Conservation (phyloP, 2,888 invertebrate genomes). For the Amaurobius ferox region DNA sequence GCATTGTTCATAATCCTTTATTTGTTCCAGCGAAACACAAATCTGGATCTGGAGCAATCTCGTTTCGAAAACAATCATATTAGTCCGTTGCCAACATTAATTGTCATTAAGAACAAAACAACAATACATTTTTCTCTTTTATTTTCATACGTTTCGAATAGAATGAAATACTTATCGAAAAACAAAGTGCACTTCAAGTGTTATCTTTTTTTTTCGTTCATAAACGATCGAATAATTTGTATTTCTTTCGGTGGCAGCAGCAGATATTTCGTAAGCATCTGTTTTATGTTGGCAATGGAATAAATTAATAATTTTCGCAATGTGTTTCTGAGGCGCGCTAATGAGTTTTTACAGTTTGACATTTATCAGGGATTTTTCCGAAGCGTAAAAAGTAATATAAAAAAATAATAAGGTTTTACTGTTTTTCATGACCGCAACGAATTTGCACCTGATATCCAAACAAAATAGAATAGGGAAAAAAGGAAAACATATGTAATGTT, state of each 20-base stretch:
- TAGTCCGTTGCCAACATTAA: neutral
- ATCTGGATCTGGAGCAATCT: neutral
- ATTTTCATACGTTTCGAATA: neutral
- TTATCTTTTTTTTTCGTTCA: neutral
- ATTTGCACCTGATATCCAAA: neutral
- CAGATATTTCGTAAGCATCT: slow-evolving; percentile 4
- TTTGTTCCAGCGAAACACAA: neutral
- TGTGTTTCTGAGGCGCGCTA: neutral
- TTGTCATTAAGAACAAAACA: neutral
- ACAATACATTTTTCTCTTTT: neutral
- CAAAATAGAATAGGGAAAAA: too few species aligned
- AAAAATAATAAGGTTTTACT: neutral
- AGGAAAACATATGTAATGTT: too few species aligned
- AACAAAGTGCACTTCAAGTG: neutral
- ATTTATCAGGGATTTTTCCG: neutral
- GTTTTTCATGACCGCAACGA: neutral
- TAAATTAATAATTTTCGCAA: neutral
- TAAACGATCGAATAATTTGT: neutral
- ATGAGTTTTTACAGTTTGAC: neutral
- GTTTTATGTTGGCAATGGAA: neutral
- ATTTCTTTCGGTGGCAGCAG: neutral
- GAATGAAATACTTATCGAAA: neutral
- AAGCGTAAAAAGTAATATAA: neutral
- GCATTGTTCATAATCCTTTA: neutral
- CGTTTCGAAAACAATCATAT: neutral